A percentile compares a stretch with the other conserved stretches of the same genome.
These are phyloP conservation scores for Phylloscopus collybita DNA, from an alignment of 2,797 vertebrate genomes.

Conservation along the genomic window DNA sequence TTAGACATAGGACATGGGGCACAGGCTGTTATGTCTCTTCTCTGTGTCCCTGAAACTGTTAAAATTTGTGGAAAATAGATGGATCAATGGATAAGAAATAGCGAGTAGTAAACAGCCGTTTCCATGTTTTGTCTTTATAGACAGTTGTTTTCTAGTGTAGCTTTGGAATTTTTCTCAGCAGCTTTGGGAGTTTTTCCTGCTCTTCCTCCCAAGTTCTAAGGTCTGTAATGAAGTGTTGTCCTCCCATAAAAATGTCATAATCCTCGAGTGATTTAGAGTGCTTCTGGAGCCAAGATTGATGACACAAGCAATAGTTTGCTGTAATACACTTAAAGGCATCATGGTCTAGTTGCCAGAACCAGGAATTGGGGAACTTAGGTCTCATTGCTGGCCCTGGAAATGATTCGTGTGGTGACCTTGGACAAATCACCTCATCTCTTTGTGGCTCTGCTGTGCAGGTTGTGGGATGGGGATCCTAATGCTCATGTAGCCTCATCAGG, in stretches of 20 bases:
- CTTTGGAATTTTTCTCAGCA: not conserved
- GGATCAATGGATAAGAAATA: not conserved
- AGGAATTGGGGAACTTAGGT: not conserved
- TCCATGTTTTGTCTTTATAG: not conserved
- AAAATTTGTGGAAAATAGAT: not conserved
- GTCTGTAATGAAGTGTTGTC: slow-evolving; percentile 26
- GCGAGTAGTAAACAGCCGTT: not conserved
- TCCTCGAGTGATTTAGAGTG: not conserved
- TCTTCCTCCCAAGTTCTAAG: not conserved
- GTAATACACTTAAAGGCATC: slow-evolving; percentile 28
- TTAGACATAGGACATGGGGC: rapidly evolving
- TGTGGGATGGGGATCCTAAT: not conserved
- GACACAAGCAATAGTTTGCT: not conserved
- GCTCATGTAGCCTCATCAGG: not conserved
- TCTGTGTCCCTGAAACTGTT: not conserved
- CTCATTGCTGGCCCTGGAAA: not conserved
- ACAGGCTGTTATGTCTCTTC: not conserved
- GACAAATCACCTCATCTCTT: not conserved
- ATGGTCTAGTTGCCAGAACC: slow-evolving; percentile 7
- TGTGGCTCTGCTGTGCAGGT: slow-evolving; percentile 1
- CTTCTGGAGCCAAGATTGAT: not conserved
- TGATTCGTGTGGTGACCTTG: slow-evolving; percentile 41
- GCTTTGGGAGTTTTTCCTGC: not conserved
- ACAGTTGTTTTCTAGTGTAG: not conserved
- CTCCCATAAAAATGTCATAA: slow-evolving; percentile 41